A percentile compares a stretch with the other conserved stretches of the same genome.
Evolutionary conservation across 2,113 vertebrate genomes (phyloP).

Genomic region (Syngnathus typhle): DNA sequence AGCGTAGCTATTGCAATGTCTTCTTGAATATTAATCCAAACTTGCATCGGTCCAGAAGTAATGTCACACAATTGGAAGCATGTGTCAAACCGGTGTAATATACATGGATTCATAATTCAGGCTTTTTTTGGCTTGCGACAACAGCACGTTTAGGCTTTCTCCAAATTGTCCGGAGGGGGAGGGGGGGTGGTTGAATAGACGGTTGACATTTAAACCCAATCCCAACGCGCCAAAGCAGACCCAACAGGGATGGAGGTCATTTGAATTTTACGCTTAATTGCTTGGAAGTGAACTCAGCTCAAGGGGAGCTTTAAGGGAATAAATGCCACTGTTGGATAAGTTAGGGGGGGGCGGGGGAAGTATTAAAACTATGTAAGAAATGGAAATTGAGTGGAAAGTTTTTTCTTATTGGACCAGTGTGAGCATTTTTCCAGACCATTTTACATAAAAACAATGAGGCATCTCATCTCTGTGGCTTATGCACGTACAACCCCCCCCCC

Average conservation of each 20-base stretch:
- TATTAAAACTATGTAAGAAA: background rate
- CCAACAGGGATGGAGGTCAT: constrained; percentile 29
- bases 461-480: constrained; percentile 3
- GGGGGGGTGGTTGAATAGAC: constrained; percentile 36
- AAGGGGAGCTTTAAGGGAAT: background rate
- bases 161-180: constrained; percentile 15
- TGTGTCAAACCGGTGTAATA: constrained; percentile 43
- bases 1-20: constrained; percentile 42
- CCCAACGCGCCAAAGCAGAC: constrained; percentile 32
- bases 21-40: constrained; percentile 49
- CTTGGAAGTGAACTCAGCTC: constrained; percentile 37
- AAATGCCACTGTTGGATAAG: background rate
- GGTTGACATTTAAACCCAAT: constrained; percentile 59
- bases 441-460: constrained; percentile 5
- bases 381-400: background rate
- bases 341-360: background rate
- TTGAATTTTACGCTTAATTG: constrained; percentile 59
- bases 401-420: background rate
- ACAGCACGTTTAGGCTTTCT: constrained; percentile 33
- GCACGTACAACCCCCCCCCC: too few species aligned
- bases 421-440: background rate
- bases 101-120: constrained; percentile 41
- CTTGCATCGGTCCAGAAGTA: constrained; percentile 18
- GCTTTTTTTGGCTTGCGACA: constrained; percentile 19
- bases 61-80: constrained; percentile 48